Base-by-base conservation (phyloP, 2,888 invertebrate species). In the Dolomedes plantarius region DNA sequence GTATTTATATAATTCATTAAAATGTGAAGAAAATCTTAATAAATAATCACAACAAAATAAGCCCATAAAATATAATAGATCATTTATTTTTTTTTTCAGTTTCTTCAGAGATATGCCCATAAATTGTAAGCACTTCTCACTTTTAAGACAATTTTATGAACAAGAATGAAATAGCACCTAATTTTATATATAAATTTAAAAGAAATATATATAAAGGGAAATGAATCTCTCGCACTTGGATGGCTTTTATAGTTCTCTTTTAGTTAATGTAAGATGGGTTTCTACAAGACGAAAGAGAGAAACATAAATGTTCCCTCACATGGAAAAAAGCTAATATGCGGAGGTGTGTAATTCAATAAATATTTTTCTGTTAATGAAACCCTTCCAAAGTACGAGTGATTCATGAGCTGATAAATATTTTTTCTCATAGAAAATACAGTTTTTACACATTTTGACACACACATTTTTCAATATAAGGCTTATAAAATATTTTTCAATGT, bases 161-260 rank as follows among this genome's bases (percentile, higher is more conserved):
- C 19, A 56, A 23, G 23, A 6, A 0, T 23, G 6, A 13, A 23
- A 56, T 56, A 23, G 23, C 56, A 56, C 56, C 56, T n/a, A 56
- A 16, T 56, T n/a, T n/a, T n/a, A 46, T 46, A 23, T 56, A 5
- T 36, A 5, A 46, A 16, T 56, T 23, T 56, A 3, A 56, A 23
- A 56, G 56, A 56, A 5, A 23, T 56, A 23, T 56, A 11, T 56
- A 23, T 56, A 23, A 56, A 56, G 23, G 2, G 11, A 23, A 23
- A 23, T 19, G 56, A 56, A 56, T 56, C 56, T 56, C 56, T 56
- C 3, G 23, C 56, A 56, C 56, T 56, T 56, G 19, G 56, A 23
- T 23, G 56, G 56, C 7, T 23, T 23, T 46, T 2, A 36, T 9
- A 5, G 9, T 36, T 5, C 9, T 9, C 36, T 5, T 5, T 36